Conservation (phyloP, 1,140 invertebrate genomes). For the Batillaria attramentaria region DNA sequence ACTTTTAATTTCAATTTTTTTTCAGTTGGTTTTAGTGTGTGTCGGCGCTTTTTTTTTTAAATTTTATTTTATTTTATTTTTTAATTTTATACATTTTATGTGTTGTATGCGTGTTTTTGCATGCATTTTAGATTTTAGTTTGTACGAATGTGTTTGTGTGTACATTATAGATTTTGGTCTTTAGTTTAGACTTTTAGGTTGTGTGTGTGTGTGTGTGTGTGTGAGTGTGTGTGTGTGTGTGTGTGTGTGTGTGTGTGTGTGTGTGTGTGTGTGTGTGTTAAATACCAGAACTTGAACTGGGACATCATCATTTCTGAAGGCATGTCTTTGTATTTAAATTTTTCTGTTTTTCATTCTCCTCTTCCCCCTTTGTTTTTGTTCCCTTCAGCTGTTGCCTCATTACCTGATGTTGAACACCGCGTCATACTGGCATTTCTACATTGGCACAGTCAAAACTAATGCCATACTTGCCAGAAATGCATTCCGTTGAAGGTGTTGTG, state of each 20-base stretch:
- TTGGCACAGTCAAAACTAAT: too few relatives aligned
- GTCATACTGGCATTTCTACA: too few relatives aligned
- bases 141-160: not conserved
- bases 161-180: not conserved
- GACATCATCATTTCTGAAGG: not conserved
- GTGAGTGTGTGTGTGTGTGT: constrained; percentile 4
- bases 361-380: not conserved
- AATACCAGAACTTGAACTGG: not conserved
- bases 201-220: not conserved
- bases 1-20: too few relatives aligned
- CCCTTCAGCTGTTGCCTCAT: not conserved
- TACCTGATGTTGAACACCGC: not conserved
- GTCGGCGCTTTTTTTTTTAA: not conserved
- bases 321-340: not conserved
- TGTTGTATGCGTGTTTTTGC: not conserved
- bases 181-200: not conserved
- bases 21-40: not conserved
- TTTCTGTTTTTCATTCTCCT: not conserved
- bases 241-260: not conserved
- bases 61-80: too few relatives aligned
- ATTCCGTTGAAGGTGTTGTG: too few relatives aligned
- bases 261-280: not conserved
- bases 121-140: not conserved
- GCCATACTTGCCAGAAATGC: too few relatives aligned
- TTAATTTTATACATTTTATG: too few relatives aligned